A percentile compares a stretch with the other conserved stretches of the same genome.
These are phyloP conservation scores for Epinotia nisella DNA, from an alignment of 2,888 invertebrate genomes.

Conservation along the genomic window DNA sequence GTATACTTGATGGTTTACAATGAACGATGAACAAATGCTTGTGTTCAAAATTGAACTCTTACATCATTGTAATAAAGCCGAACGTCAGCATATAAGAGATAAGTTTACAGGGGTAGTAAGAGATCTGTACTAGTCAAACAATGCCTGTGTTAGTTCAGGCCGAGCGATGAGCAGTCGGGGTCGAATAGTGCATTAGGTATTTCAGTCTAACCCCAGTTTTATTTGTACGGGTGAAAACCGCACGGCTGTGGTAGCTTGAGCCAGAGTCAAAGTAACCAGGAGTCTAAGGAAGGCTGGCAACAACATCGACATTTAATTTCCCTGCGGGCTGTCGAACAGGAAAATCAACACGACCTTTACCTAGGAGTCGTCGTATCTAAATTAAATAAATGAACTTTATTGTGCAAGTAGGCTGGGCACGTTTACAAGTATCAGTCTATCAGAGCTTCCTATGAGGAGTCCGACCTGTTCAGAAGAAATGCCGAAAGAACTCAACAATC, in stretches of 20 bases:
- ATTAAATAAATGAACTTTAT: background rate
- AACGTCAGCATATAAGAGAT: constrained; percentile 53
- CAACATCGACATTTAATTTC: constrained; percentile 27
- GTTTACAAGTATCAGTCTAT: background rate
- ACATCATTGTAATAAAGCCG: constrained; percentile 54
- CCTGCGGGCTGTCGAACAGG: constrained; percentile 24
- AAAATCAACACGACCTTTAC: constrained; percentile 31
- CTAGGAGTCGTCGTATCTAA: background rate
- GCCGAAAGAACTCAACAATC: background rate
- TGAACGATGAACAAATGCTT: constrained; percentile 52
- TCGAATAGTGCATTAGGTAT: constrained; percentile 66
- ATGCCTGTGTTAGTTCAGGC: constrained; percentile 72
- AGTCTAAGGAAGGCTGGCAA: constrained; percentile 33
- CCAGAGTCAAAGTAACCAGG: constrained; percentile 20
- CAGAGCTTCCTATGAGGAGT: background rate
- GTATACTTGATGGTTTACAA: constrained; percentile 59
- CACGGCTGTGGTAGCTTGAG: constrained; percentile 23
- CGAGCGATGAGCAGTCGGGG: constrained; percentile 66
- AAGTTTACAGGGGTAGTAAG: constrained; percentile 64
- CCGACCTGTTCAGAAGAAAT: background rate
- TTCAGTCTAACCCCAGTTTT: constrained; percentile 61
- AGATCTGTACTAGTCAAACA: constrained; percentile 71
- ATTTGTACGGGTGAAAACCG: constrained; percentile 45
- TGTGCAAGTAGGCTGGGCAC: background rate
- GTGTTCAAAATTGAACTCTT: constrained; percentile 57